Evolutionary conservation across 1,140 invertebrate species (phyloP).

Genomic region (Tribolium castaneum): DNA sequence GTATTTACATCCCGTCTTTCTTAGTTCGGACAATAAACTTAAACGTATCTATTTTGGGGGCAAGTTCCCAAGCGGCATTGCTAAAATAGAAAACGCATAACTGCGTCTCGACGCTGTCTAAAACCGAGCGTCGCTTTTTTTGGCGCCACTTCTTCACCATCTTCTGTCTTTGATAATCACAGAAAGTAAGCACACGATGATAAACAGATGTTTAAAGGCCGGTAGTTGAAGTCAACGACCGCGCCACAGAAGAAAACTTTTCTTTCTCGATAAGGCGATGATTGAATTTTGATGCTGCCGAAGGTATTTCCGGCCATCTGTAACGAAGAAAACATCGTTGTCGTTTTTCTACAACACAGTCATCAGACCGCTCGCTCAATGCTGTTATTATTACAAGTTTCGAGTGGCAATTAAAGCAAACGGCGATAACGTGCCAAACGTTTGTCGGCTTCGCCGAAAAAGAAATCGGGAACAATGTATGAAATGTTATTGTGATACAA

Average conservation of each 20-base stretch:
- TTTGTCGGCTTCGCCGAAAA: conserved; percentile 29
- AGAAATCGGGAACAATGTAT: conserved; percentile 13
- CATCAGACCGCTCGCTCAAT: no score
- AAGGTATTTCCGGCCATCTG: conserved; percentile 18
- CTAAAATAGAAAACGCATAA: conserved; percentile 21
- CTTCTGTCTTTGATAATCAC: neutral
- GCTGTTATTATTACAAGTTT: neutral
- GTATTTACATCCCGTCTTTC: neutral
- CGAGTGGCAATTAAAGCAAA: neutral
- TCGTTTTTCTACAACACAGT: no score
- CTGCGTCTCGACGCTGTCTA: conserved; percentile 22
- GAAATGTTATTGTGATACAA: neutral
- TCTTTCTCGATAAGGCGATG: conserved; percentile 24
- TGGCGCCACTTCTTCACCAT: conserved; percentile 1
- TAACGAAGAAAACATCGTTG: neutral
- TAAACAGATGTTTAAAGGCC: neutral
- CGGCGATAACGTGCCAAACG: neutral
- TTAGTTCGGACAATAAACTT: conserved; percentile 11
- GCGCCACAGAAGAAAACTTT: neutral
- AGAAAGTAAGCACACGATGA: neutral
- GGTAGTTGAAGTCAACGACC: conserved; percentile 2
- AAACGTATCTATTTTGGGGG: neutral
- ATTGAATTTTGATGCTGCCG: conserved; percentile 11
- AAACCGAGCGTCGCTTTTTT: neutral
- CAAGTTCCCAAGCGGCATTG: neutral